Evolutionary conservation across 2,888 invertebrate genomes (phyloP), one percentile per base, ranked within the genome.

Genomic region (Rhopalosiphum nymphaeae): DNA sequence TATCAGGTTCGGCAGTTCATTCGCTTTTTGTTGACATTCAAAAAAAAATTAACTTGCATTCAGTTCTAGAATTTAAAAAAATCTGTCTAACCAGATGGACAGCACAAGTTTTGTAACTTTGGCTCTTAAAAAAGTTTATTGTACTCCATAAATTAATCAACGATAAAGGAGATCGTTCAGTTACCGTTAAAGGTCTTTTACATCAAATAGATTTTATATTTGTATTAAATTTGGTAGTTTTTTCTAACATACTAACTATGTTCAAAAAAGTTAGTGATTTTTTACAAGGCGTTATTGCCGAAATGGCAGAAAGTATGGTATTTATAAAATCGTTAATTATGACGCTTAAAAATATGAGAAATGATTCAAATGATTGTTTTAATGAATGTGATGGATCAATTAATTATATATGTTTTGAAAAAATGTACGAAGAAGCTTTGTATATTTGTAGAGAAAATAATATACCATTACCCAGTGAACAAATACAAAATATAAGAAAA

Each of bases 41-140:
- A 93, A 93, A n/a, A n/a, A n/a, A 78, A 89, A 91, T 10, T 57
- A 94, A 86, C 49, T 91, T 29, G 49, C 42, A 93, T 16, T 89
- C 53, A 61, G 61, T 49, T 86, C 87, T 67, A 91, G 87, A 94
- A 90, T 91, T 90, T 67, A 91, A 90, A 94, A 78, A 94, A 91
- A 91, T 86, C 91, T 78, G 57, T 95, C 46, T 67, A 46, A 90
- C 61, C 13, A 89, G 56, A 67, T 90, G 46, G 67, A 90, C 4
- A 46, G 67, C 67, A 46, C 46, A 67, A 67, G 90, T 90, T 90
- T 90, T 67, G 67, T 44, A 90, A 89, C 44, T 5, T 61, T 90
- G 46, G 3, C 21, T 67, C 46, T 90, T 61, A 90, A 90, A 46
- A 90, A 90, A 89, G 42, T 53, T 53, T 42, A 90, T 90, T 90